Percentiles rank a stretch among this genome's conserved stretches.
Evolutionary conservation across 2,888 invertebrate species (phyloP).

Genomic region (Nomada lathburiana): DNA sequence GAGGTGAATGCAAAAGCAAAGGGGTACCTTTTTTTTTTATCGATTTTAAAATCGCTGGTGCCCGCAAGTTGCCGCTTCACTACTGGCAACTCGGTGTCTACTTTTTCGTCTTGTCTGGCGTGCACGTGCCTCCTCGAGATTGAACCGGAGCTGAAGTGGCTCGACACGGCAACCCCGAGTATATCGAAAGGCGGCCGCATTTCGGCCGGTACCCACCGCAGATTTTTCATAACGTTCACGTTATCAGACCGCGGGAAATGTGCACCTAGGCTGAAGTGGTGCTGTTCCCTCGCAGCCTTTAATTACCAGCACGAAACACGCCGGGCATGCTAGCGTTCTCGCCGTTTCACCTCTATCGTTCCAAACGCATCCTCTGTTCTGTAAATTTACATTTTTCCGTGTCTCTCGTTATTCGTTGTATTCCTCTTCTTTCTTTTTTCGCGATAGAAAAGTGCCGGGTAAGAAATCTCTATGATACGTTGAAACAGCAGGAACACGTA

Average conservation of each 20-base stretch:
- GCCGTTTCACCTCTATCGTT: constrained; percentile 41
- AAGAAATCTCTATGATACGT: too few relatives aligned
- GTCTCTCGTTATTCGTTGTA: too few relatives aligned
- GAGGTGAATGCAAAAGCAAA: constrained; percentile 22
- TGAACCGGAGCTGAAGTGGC: constrained; percentile 46
- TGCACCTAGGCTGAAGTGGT: constrained; percentile 8
- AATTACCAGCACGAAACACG: constrained; percentile 76
- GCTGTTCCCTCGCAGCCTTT: constrained; percentile 63
- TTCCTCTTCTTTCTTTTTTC: not conserved
- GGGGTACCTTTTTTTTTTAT: constrained; percentile 1
- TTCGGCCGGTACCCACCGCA: constrained; percentile 38
- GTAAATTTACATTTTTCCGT: not conserved
- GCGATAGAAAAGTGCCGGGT: not conserved
- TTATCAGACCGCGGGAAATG: constrained; percentile 52
- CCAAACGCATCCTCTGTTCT: constrained; percentile 33
- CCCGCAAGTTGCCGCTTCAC: constrained; percentile 12
- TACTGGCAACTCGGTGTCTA: not conserved
- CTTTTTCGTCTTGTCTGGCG: constrained; percentile 44
- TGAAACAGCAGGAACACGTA: too few relatives aligned
- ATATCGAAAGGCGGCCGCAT: constrained; percentile 19
- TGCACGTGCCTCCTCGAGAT: constrained; percentile 48
- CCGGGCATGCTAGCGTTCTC: constrained; percentile 66
- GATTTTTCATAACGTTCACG: constrained; percentile 62
- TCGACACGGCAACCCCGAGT: constrained; percentile 52
- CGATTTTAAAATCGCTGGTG: constrained; percentile 36